Conservation (phyloP, 1,140 invertebrate species). For the Scaptomyza montana region DNA sequence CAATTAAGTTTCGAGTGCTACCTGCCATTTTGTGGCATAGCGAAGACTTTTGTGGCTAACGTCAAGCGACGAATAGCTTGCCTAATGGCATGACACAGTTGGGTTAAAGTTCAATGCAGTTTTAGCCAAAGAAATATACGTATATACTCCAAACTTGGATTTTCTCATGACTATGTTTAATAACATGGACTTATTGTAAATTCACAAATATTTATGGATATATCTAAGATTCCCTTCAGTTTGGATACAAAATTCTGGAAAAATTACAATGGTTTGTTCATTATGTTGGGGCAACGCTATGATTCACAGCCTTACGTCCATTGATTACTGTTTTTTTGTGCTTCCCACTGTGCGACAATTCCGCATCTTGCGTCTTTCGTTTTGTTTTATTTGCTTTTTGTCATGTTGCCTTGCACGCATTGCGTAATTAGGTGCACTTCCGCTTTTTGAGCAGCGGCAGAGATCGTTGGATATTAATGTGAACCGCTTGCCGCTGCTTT, state of each 20-base stretch:
- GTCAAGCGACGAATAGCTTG: constrained; percentile 42
- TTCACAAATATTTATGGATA: too few relatives aligned
- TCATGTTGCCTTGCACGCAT: constrained; percentile 48
- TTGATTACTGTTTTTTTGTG: constrained; percentile 5
- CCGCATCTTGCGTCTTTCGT: neutral
- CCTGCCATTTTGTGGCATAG: constrained; percentile 70
- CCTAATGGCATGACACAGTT: constrained; percentile 45
- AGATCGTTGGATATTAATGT: constrained; percentile 29
- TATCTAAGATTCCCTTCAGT: too few relatives aligned
- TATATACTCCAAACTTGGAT: neutral
- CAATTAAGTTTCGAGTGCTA: constrained; percentile 75
- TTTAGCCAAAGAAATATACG: neutral
- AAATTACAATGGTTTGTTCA: neutral
- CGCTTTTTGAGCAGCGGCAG: constrained; percentile 42
- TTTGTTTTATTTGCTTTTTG: constrained; percentile 10
- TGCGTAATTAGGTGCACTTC: constrained; percentile 73
- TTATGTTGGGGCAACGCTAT: neutral
- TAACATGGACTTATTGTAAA: too few relatives aligned
- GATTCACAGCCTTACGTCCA: neutral
- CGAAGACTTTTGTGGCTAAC: constrained; percentile 28
- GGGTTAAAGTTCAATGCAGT: constrained; percentile 61
- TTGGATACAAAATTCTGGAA: too few relatives aligned
- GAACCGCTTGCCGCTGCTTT: constrained; percentile 60
- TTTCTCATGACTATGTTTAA: neutral
- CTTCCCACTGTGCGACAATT: neutral